Evolutionary conservation across 1,140 invertebrate genomes (phyloP), one percentile per base, ranked within the genome.

Genomic region (Bombus breviceps): DNA sequence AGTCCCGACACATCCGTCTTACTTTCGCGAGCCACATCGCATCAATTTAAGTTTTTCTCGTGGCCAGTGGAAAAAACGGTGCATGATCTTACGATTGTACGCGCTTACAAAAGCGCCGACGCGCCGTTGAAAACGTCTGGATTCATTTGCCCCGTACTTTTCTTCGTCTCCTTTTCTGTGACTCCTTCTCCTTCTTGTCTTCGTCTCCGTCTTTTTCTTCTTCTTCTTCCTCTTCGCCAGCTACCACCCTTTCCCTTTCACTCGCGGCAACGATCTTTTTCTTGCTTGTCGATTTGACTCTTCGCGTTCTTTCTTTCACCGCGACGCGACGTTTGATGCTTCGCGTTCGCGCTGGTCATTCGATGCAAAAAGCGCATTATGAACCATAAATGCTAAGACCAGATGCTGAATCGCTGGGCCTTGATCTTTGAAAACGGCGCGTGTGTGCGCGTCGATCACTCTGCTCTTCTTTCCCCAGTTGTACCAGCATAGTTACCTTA

Each of bases 11-110:
- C 79, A 78, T 81, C 79, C 47, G 86, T 84, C 89, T 86, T 81
- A 81, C 69, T 90, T 89, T 79, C 74, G 92, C 47, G 47, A 53
- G 47, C 47, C 47, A 53, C 47, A 53, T 53, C 47, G 47, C 93
- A 94, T 94, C 93, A 94, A 94, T 95, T 94, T 91, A 93, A 92
- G 91, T 93, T 94, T 92, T 93, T 94, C 90, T 92, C 76, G 13
- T 43, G 84, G 69, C 79, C 39, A 22, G 77, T 83, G 88, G 87
- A 86, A 93, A 94, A 93, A 91, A 32, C 91, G 75, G 89, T 87
- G 92, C 89, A 93, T 92, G 93, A 94, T 94, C 93, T 92, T 93
- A 93, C 91, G 94, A 95, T 94, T 94, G 93, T 93, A 92, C 91
- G 90, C 83, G 72, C 87, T 91, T 91, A 93, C 93, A 94, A 94